Base-by-base conservation (phyloP, 2,113 vertebrate species). In the Tragelaphus buxtoni region DNA sequence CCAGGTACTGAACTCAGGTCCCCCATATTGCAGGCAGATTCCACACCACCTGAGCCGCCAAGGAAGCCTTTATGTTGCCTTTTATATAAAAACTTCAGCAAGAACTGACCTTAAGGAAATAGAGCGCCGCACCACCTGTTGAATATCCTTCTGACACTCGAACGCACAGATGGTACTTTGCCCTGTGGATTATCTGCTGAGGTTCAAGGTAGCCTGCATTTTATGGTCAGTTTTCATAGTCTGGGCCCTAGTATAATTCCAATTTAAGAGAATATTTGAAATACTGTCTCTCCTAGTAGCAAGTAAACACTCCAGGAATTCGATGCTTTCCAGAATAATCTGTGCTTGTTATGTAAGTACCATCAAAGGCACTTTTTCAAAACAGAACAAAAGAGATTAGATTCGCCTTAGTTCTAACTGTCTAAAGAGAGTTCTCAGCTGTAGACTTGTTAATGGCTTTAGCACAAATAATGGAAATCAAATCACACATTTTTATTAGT, bases 291-390 rank as follows among this genome's bases (percentile, higher is more conserved):
- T 94, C 96, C 12, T 95, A 93, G 91, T 61, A 97, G 84, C 94
- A 90, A 56, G 83, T 83, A 98, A 98, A 94, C 35, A 79, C 90
- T 94, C 82, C 30, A 98, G 94, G 96, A 98, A 98, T 98, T 83
- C 76, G 88, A 88, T 95, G 88, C 80, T 96, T 98, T 98, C 90
- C 96, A 92, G 91, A 98, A 97, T 98, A 96, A 98, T 97, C 94
- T 97, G 88, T 96, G 90, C 56, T 96, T 94, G 80, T 97, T 98
- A 95, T 4, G 51, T 88, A 98, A 98, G 92, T 95, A 91, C 47
- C 89, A 51, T 97, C 85, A 91, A 98, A 98, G 82, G 88, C 28
- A 90, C 7, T 96, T 97, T 98, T 98, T 98, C 47, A 91, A 92
- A 96, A 91, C 61, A 61, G 7, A 97, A 96, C 89, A 96, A 96